Conservation (phyloP, 2,113 vertebrate species). For the Cavia porcellus region DNA sequence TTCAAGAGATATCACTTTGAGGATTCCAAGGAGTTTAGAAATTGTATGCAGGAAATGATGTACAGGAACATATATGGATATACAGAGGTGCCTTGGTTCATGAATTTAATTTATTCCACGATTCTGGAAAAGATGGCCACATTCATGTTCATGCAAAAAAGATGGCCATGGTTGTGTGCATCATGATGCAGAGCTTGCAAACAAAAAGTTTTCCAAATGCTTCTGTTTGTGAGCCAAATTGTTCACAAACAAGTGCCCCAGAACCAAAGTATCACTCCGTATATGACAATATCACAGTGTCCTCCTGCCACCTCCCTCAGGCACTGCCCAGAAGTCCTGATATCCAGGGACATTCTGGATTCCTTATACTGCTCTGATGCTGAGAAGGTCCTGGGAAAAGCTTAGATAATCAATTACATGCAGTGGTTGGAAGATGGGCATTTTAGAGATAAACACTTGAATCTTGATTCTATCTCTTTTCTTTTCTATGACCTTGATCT, state of each 20-base stretch:
- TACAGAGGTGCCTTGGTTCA: background rate
- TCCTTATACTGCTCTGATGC: background rate
- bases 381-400: background rate
- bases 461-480: background rate
- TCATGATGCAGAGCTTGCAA: background rate
- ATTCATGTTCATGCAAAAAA: background rate
- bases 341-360: background rate
- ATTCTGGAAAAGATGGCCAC: background rate
- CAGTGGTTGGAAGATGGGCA: background rate
- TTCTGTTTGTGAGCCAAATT: background rate
- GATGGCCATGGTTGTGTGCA: background rate
- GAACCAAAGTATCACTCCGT: background rate
- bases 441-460: background rate
- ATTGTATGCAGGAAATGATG: background rate
- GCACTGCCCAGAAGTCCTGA: background rate
- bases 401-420: background rate
- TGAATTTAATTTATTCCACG: background rate
- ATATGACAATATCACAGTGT: background rate
- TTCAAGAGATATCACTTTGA: background rate
- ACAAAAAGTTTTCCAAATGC: background rate
- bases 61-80: background rate
- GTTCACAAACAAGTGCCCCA: background rate
- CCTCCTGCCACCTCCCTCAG: background rate
- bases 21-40: background rate
- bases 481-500: constrained; percentile 24